phyloP scores from a whole-genome alignment of 2,797 vertebrate genomes.

The Tenualosa thibaudeaui region DNA sequence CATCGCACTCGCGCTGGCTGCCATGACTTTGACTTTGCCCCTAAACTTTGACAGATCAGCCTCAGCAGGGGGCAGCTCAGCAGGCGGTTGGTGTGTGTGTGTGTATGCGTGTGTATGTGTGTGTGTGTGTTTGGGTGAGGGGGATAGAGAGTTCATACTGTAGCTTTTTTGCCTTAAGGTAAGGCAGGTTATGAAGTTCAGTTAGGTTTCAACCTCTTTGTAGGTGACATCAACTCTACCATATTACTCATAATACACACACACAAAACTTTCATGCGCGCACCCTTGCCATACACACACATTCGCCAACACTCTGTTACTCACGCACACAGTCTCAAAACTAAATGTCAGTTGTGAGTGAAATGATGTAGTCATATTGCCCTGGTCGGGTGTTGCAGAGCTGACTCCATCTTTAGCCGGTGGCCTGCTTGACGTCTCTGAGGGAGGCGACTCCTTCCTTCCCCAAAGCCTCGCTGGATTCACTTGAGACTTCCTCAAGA shows the following conservation, averaged over 20 bases:
- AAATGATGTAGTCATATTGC: background rate
- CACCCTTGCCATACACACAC: background rate
- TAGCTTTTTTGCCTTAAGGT: background rate
- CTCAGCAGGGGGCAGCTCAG: background rate
- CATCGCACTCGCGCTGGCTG: background rate
- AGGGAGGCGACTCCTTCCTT: no score
- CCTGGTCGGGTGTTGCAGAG: background rate
- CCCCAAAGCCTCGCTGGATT: background rate
- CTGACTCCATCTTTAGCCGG: background rate
- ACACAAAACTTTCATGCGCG: background rate
- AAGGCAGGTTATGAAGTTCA: background rate
- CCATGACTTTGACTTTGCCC: conserved; percentile 6
- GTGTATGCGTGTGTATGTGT: background rate
- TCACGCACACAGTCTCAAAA: background rate
- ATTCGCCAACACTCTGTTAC: background rate
- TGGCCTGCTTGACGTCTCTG: background rate
- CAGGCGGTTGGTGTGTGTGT: background rate
- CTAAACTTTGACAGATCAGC: conserved; percentile 5
- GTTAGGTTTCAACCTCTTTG: background rate
- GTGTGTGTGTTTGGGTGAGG: conserved; percentile 2
- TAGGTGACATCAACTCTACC: background rate
- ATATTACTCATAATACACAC: background rate
- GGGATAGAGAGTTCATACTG: background rate
- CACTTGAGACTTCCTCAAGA: background rate
- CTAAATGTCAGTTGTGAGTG: background rate